phyloP scores from a whole-genome alignment of 2,888 invertebrate species.

The Apantesis nais region DNA sequence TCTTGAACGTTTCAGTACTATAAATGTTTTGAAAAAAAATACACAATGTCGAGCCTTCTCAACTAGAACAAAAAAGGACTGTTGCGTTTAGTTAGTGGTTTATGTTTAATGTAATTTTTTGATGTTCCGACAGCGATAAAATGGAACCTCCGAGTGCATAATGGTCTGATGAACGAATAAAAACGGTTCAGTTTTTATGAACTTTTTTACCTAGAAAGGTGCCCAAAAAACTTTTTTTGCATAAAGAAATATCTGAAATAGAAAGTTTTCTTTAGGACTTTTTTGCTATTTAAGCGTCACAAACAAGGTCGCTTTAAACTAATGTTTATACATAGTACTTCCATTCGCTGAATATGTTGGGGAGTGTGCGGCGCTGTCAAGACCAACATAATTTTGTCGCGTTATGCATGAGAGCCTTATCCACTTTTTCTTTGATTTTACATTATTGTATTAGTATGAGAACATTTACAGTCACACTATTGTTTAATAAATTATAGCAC shows the following conservation, averaged over 20 bases:
- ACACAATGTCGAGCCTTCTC: too few relatives aligned
- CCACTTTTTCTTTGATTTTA: conserved; percentile 38
- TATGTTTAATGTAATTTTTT: too few relatives aligned
- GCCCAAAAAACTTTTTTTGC: too few relatives aligned
- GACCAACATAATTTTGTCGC: conserved; percentile 11
- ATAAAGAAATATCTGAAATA: not conserved
- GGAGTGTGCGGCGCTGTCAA: not conserved
- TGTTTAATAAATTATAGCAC: conserved; percentile 39
- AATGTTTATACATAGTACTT: not conserved
- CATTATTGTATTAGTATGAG: conserved; percentile 37
- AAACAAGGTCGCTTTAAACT: not conserved
- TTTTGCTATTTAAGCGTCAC: not conserved
- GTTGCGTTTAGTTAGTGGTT: not conserved
- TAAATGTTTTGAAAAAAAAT: too few relatives aligned
- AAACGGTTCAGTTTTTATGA: not conserved
- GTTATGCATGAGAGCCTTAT: conserved; percentile 27
- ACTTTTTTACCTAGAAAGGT: not conserved
- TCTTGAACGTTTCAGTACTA: too few relatives aligned
- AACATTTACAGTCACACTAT: conserved; percentile 43
- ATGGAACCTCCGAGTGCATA: not conserved
- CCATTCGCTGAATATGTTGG: not conserved
- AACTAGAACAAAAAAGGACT: not conserved
- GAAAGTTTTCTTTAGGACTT: not conserved
- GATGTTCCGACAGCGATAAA: too few relatives aligned
- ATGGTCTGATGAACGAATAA: not conserved